Conservation (phyloP, 2,113 vertebrate species). For the Cryptotis parvus region DNA sequence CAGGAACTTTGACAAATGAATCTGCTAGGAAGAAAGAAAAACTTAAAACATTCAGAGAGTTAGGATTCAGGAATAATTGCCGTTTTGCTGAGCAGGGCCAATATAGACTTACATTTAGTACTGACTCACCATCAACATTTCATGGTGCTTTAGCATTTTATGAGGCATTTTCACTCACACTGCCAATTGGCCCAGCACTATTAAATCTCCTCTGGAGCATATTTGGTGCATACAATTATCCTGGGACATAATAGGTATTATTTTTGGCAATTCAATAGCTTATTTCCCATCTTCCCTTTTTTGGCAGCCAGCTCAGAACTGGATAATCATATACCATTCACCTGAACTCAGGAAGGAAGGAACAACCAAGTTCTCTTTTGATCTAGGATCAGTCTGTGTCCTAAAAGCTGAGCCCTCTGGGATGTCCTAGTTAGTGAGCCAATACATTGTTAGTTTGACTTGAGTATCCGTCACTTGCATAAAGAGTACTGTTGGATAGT, state of each 20-base stretch:
- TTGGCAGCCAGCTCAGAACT: conserved; percentile 32
- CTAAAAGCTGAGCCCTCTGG: neutral
- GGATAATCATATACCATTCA: neutral
- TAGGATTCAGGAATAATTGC: conserved; percentile 62
- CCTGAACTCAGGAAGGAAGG: neutral
- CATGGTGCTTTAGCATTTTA: conserved; percentile 66
- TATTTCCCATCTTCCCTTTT: conserved; percentile 50
- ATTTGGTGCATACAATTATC: conserved; percentile 45
- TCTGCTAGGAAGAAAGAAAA: conserved; percentile 68
- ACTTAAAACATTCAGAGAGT: conserved; percentile 43
- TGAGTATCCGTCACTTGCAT: neutral
- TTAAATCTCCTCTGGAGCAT: conserved; percentile 48
- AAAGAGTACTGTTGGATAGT: neutral
- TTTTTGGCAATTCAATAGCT: conserved; percentile 41
- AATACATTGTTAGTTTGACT: neutral
- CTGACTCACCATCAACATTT: conserved; percentile 71
- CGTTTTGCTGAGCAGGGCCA: conserved; percentile 38
- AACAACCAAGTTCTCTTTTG: neutral
- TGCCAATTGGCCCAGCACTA: conserved; percentile 49
- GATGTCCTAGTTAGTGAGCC: neutral
- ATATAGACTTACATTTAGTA: conserved; percentile 50
- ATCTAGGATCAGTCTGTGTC: neutral
- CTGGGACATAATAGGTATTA: conserved; percentile 61
- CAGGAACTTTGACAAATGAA: conserved; percentile 67
- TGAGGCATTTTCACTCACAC: conserved; percentile 47